phyloP scores from a whole-genome alignment of 2,797 vertebrate species.

The Dromococcyx pavoninus region DNA sequence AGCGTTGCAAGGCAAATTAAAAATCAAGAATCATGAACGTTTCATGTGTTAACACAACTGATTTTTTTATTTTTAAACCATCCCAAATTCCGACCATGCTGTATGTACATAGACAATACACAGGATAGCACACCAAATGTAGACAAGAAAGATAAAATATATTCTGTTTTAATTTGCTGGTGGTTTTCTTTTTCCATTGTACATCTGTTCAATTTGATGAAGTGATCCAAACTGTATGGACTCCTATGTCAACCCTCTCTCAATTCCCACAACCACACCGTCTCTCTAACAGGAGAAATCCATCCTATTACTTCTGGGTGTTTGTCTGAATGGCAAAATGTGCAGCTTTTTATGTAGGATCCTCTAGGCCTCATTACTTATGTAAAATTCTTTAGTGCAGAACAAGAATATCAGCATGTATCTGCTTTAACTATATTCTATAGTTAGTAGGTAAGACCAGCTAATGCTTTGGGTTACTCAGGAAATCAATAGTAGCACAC shows the following conservation, averaged over 20 bases:
- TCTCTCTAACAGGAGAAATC: background rate
- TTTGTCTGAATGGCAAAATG: background rate
- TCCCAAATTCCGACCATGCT: slow-evolving; percentile 28
- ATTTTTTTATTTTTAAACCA: slow-evolving; percentile 59
- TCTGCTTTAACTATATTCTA: slow-evolving; percentile 10
- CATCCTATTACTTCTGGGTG: background rate
- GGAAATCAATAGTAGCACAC: slow-evolving; percentile 31
- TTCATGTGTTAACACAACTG: background rate
- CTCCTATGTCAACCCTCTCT: background rate
- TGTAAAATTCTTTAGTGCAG: background rate
- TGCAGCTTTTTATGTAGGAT: background rate
- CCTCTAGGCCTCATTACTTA: background rate
- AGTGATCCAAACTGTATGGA: background rate
- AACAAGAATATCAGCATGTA: background rate
- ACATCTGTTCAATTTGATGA: background rate
- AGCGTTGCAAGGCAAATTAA: background rate
- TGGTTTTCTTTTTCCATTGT: background rate
- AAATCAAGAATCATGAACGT: background rate
- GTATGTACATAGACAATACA: slow-evolving; percentile 46
- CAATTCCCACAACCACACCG: background rate
- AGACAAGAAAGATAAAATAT: background rate
- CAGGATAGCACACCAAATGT: background rate
- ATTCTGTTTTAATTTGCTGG: background rate
- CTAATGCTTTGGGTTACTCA: slow-evolving; percentile 22
- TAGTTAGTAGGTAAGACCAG: slow-evolving; percentile 45